Base-by-base conservation (phyloP, 37 sponge, comb jelly and placozoan species). In the Cliona cf. orientalis region DNA sequence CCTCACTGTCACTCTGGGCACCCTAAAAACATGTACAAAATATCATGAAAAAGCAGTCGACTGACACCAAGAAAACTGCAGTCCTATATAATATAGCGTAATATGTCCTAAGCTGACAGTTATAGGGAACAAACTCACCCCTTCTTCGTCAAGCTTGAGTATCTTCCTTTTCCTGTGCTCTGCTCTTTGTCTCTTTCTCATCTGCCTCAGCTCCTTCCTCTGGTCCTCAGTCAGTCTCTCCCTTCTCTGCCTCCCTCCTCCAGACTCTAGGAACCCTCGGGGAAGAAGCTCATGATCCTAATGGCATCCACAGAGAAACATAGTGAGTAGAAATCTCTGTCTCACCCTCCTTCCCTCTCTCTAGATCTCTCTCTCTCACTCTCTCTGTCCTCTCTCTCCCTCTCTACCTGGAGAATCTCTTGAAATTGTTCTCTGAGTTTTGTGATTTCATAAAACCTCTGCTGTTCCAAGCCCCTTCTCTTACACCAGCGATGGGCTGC, bases 361-460 rank as follows among this genome's bases (percentile, higher is more conserved):
- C n/a, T n/a, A n/a, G n/a, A n/a, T n/a, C n/a, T n/a, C n/a, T n/a
- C n/a, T n/a, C n/a, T n/a, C n/a, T n/a, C n/a, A n/a, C n/a, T n/a
- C n/a, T n/a, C n/a, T n/a, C n/a, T n/a, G n/a, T n/a, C n/a, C n/a
- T n/a, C n/a, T n/a, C n/a, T n/a, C n/a, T n/a, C n/a, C n/a, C n/a
- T n/a, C n/a, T n/a, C 6, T 22, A 87, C 88, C 74, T 74, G 84
- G 1, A 97, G 86, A 37, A 97, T 91, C 40, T 94, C 86, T 68
- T 84, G 79, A 59, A 97, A 97, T 80, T 97, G 97, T 36, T 87
- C 56, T 43, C 86, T 60, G 34, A 97, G 85, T 80, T 97, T 97
- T n/a, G 90, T 78, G 83, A 97, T 97, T 74, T 97, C 97, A 66
- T 92, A 97, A 22, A 97, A 81, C 46, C 95, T 79, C 71, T 97